These are phyloP conservation scores for Iselma pallidipennis DNA, from an alignment of 2,888 invertebrate species.

Conservation along the genomic window DNA sequence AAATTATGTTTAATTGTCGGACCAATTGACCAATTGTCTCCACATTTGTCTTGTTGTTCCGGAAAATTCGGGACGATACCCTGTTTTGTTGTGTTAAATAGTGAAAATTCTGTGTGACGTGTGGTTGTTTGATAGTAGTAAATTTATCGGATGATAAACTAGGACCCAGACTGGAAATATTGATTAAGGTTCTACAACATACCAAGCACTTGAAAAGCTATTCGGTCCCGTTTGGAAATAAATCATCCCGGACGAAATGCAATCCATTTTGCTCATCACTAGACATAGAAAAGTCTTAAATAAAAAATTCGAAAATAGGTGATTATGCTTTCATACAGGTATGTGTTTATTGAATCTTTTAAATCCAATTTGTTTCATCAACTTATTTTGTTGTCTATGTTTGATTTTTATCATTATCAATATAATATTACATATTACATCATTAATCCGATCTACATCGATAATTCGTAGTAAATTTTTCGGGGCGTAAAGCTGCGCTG, in stretches of 20 bases:
- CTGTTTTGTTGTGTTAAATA: slow-evolving; percentile 5
- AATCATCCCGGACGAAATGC: slow-evolving; percentile 46
- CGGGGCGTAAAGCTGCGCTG: background rate
- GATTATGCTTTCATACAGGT: slow-evolving; percentile 52
- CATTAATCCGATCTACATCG: background rate
- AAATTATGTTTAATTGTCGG: background rate
- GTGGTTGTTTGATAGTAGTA: slow-evolving; percentile 8
- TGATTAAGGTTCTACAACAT: slow-evolving; percentile 46
- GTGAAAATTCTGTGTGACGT: slow-evolving; percentile 19
- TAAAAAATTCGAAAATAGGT: slow-evolving; percentile 51
- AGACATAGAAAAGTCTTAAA: slow-evolving; percentile 47
- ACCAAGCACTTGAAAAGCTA: slow-evolving; percentile 12
- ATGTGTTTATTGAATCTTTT: slow-evolving; percentile 19
- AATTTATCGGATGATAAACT: slow-evolving; percentile 21
- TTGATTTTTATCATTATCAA: too few species aligned
- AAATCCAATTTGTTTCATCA: too few species aligned
- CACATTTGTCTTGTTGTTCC: background rate
- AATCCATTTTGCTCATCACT: slow-evolving; percentile 43
- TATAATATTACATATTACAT: too few species aligned
- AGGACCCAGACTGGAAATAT: slow-evolving; percentile 47
- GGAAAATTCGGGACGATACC: background rate
- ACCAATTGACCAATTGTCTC: slow-evolving; percentile 4
- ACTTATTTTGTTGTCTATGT: too few species aligned
- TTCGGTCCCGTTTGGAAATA: slow-evolving; percentile 32
- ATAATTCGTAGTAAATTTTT: background rate